A percentile compares a stretch with the other conserved stretches of the same genome.
Conservation (phyloP, 2,888 invertebrate genomes). For the Hybos culiciformis region DNA sequence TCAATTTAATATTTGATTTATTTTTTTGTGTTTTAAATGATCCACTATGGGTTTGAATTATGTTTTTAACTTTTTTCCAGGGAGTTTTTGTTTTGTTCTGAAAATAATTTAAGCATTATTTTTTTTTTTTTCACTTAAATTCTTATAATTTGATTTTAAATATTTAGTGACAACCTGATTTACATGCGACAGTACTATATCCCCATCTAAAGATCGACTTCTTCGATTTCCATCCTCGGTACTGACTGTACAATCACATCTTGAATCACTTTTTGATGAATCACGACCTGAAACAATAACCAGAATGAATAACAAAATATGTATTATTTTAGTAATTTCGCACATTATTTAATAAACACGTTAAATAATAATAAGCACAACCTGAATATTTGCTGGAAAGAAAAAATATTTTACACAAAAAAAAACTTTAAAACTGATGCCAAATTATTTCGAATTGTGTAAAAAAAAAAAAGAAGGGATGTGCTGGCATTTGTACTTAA, state of each 20-base stretch:
- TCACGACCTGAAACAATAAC: slow-evolving; percentile 25
- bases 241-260: slow-evolving; percentile 20
- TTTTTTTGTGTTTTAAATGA: slow-evolving; percentile 16
- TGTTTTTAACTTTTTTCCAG: slow-evolving; percentile 66
- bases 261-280: slow-evolving; percentile 30
- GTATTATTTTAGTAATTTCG: no score
- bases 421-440: no score
- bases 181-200: neutral
- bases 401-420: no score
- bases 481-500: no score
- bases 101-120: neutral
- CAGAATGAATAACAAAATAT: no score
- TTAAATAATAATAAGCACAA: no score
- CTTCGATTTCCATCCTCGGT: slow-evolving; percentile 23
- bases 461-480: no score
- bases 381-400: no score
- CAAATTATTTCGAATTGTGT: no score
- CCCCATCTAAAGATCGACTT: slow-evolving; percentile 26
- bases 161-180: slow-evolving; percentile 1
- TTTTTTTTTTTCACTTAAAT: neutral
- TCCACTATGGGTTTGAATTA: slow-evolving; percentile 46
- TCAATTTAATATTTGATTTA: slow-evolving; percentile 17
- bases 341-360: no score
- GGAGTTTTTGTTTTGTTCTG: slow-evolving; percentile 48
- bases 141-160: neutral